Conservation (phyloP, 2,797 vertebrate species). For the Acanthiza pusilla region DNA sequence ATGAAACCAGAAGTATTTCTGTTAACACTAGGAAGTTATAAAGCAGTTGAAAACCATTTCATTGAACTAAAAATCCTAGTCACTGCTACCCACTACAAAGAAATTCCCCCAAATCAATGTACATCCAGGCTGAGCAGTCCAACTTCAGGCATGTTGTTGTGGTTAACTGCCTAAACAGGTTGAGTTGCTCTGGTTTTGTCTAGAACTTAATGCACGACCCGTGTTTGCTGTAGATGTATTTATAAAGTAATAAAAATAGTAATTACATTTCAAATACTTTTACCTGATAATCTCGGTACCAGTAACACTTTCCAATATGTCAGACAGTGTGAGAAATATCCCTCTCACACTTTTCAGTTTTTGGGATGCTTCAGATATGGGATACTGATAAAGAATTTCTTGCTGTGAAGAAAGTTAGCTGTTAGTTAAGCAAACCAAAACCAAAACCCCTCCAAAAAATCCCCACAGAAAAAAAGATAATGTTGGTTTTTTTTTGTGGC, state of each 20-base stretch:
- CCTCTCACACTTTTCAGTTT: slow-evolving; percentile 92
- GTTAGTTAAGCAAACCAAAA: slow-evolving; percentile 27
- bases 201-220: not conserved
- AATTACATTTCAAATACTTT: slow-evolving; percentile 19
- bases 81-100: not conserved
- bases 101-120: not conserved
- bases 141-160: not conserved
- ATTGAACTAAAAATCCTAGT: not conserved
- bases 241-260: not conserved
- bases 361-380: slow-evolving; percentile 84
- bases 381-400: slow-evolving; percentile 95
- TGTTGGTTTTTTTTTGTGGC: not conserved
- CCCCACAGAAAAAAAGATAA: not conserved
- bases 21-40: not conserved
- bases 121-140: not conserved
- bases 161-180: not conserved
- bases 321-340: slow-evolving; percentile 93
- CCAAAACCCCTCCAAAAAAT: not conserved
- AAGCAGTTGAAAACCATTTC: not conserved
- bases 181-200: not conserved
- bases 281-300: slow-evolving; percentile 90
- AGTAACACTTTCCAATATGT: slow-evolving; percentile 93
- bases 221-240: not conserved
- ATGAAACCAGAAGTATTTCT: slow-evolving; percentile 25
- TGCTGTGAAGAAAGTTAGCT: slow-evolving; percentile 76